A percentile compares a stretch with the other conserved stretches of the same genome.
phyloP scores from a whole-genome alignment of 2,888 invertebrate genomes.

The Stenotaenia linearis region DNA sequence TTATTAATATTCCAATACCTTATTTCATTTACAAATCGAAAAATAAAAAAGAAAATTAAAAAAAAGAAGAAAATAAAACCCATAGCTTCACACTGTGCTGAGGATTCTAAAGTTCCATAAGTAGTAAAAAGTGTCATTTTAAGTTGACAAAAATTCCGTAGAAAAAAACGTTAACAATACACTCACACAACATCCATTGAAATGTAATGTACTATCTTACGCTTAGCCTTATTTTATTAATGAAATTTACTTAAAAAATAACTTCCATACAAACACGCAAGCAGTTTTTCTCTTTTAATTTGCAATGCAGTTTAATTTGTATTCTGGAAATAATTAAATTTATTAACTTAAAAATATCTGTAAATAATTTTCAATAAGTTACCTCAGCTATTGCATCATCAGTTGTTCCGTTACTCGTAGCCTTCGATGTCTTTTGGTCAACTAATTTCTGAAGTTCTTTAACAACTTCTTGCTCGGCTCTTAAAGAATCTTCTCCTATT shows the following conservation, averaged over 20 bases:
- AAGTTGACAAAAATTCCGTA: background rate
- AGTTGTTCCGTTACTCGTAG: background rate
- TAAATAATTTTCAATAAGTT: background rate
- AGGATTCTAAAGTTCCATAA: background rate
- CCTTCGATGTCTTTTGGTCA: constrained; percentile 34
- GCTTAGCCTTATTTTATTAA: background rate
- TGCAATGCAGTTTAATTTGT: background rate
- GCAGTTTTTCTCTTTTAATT: background rate
- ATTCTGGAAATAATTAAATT: background rate
- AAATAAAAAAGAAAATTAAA: background rate
- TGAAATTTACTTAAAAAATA: background rate
- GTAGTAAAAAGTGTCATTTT: background rate
- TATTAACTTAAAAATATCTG: background rate
- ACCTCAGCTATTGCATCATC: background rate
- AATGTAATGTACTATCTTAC: background rate
- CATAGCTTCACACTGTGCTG: background rate
- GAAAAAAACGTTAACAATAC: background rate
- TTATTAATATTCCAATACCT: background rate
- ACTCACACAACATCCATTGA: background rate
- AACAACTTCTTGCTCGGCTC: constrained; percentile 46
- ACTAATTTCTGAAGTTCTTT: constrained; percentile 44
- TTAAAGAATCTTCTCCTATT: constrained; percentile 47
- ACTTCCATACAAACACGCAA: background rate
- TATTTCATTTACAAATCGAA: background rate
- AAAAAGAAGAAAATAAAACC: no score